Evolutionary conservation across 2,888 invertebrate genomes (phyloP).

Genomic region (Mesodorylaimus sp.): DNA sequence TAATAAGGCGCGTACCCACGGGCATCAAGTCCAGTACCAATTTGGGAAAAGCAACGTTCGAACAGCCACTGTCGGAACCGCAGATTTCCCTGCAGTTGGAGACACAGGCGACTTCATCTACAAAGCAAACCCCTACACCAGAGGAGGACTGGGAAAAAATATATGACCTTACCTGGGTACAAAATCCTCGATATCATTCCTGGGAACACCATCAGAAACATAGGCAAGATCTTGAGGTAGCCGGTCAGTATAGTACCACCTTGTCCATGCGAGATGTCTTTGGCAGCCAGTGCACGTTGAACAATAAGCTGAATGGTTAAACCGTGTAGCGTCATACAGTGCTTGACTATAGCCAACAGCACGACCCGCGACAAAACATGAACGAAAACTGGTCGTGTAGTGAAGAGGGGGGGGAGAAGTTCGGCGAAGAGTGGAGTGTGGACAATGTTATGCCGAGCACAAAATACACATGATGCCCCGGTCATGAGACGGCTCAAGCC

Average conservation of each 20-base stretch:
- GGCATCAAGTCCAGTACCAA: slow-evolving; percentile 37
- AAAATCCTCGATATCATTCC: slow-evolving; percentile 39
- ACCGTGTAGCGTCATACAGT: too few relatives aligned
- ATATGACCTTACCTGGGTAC: slow-evolving; percentile 29
- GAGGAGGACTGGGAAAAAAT: neutral
- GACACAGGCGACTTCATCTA: slow-evolving; percentile 36
- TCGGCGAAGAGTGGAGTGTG: too few relatives aligned
- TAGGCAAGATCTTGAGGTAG: slow-evolving; percentile 36
- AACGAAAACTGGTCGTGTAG: too few relatives aligned
- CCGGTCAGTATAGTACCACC: slow-evolving; percentile 37
- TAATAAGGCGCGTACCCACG: slow-evolving; percentile 20
- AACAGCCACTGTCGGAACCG: slow-evolving; percentile 33
- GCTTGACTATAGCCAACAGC: too few relatives aligned
- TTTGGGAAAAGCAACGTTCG: slow-evolving; percentile 37
- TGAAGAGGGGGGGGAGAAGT: too few relatives aligned
- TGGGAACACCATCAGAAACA: slow-evolving; percentile 37
- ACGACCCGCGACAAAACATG: too few relatives aligned
- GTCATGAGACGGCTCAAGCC: too few relatives aligned
- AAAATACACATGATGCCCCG: too few relatives aligned
- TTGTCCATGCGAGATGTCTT: slow-evolving; percentile 38
- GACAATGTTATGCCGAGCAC: too few relatives aligned
- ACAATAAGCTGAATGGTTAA: slow-evolving; percentile 32
- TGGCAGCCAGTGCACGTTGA: slow-evolving; percentile 35
- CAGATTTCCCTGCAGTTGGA: slow-evolving; percentile 34
- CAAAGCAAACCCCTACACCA: slow-evolving; percentile 3